phyloP scores from a whole-genome alignment of 2,888 invertebrate genomes.

The Sialis lutaria region DNA sequence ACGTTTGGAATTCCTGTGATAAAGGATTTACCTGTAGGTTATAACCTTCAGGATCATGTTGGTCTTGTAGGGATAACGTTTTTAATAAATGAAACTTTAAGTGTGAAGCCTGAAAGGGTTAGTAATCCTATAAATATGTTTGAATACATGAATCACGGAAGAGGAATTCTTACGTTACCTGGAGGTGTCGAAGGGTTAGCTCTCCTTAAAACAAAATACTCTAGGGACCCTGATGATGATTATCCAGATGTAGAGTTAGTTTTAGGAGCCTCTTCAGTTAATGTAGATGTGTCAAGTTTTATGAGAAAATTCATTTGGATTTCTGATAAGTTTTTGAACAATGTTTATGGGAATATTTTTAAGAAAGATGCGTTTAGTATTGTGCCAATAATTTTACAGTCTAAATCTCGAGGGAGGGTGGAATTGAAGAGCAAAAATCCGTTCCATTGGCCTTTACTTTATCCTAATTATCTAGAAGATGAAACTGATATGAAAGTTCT shows the following conservation, averaged over 20 bases:
- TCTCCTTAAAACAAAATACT: constrained; percentile 49
- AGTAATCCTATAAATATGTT: constrained; percentile 32
- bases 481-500: constrained; percentile 53
- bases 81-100: constrained; percentile 42
- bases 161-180: constrained; percentile 56
- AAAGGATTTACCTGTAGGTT: constrained; percentile 52
- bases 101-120: constrained; percentile 27
- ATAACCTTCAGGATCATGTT: constrained; percentile 60
- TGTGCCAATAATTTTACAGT: constrained; percentile 55
- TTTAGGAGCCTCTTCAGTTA: constrained; percentile 57
- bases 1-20: constrained; percentile 39
- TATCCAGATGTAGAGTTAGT: constrained; percentile 69
- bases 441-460: constrained; percentile 54
- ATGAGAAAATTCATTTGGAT: constrained; percentile 46
- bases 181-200: constrained; percentile 64
- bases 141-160: constrained; percentile 41
- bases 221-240: constrained; percentile 24
- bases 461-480: constrained; percentile 66
- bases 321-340: constrained; percentile 36
- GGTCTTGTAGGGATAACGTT: constrained; percentile 53
- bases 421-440: constrained; percentile 54
- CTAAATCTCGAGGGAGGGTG: constrained; percentile 56
- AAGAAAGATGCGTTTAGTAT: constrained; percentile 44
- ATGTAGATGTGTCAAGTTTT: constrained; percentile 53
- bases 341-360: constrained; percentile 32